Evolutionary conservation across 2,797 vertebrate genomes (phyloP).

Genomic region (Anisognathus igniventris): DNA sequence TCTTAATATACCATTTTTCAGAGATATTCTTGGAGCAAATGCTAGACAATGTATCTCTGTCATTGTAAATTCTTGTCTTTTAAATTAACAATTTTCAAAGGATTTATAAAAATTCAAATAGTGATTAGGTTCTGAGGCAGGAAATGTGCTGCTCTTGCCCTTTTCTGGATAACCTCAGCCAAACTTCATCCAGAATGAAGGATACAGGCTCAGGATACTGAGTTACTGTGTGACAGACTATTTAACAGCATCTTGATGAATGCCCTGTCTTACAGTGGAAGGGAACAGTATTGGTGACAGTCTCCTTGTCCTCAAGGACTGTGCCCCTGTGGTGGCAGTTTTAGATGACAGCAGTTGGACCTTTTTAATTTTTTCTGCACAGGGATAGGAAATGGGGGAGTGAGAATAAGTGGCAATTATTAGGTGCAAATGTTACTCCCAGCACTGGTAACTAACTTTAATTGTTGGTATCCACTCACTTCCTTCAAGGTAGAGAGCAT

Average conservation of each 20-base stretch:
- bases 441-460: not conserved
- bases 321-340: not conserved
- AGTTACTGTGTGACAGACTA: not conserved
- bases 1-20: not conserved
- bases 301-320: not conserved
- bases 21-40: not conserved
- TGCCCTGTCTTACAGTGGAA: not conserved
- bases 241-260: not conserved
- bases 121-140: not conserved
- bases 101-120: slow-evolving; percentile 14
- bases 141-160: not conserved
- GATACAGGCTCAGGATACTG: not conserved
- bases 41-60: not conserved
- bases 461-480: not conserved
- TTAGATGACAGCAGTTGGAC: not conserved
- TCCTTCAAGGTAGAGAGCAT: not conserved
- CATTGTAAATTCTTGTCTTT: not conserved
- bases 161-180: not conserved
- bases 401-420: not conserved
- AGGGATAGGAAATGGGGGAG: not conserved
- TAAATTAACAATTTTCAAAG: not conserved
- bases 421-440: not conserved
- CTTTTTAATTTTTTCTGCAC: not conserved
- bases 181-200: not conserved
- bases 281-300: not conserved